Percentiles rank a stretch among this genome's conserved stretches.
Evolutionary conservation across 1,140 invertebrate genomes (phyloP).

Genomic region (Homalodisca vitripennis): DNA sequence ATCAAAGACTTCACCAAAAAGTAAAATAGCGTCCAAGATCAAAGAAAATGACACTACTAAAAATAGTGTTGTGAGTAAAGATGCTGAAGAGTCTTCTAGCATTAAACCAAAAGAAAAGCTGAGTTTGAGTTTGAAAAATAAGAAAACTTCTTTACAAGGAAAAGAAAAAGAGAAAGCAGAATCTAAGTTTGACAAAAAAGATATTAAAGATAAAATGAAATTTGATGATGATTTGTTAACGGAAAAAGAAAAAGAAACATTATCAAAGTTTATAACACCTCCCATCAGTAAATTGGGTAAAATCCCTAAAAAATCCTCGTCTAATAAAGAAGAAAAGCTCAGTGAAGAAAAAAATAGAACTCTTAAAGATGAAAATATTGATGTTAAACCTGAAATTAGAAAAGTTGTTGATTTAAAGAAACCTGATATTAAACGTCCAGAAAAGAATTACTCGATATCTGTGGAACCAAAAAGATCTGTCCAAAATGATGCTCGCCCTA

Average conservation of each 20-base stretch:
- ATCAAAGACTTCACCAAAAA: neutral
- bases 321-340: slow-evolving; percentile 45
- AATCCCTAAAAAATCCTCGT: slow-evolving; percentile 66
- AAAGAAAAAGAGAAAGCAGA: slow-evolving; percentile 45
- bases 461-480: slow-evolving; percentile 70
- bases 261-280: slow-evolving; percentile 63
- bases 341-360: slow-evolving; percentile 17
- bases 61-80: neutral
- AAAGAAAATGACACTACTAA: slow-evolving; percentile 5
- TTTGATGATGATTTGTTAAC: slow-evolving; percentile 33
- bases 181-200: slow-evolving; percentile 31
- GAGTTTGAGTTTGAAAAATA: slow-evolving; percentile 6
- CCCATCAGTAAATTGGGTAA: slow-evolving; percentile 67
- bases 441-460: slow-evolving; percentile 74
- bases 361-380: slow-evolving; percentile 37
- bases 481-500: slow-evolving; percentile 59
- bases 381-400: slow-evolving; percentile 51
- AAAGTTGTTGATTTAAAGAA: slow-evolving; percentile 14
- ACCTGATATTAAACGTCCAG: slow-evolving; percentile 43
- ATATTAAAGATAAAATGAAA: slow-evolving; percentile 44
- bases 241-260: slow-evolving; percentile 65
- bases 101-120: slow-evolving; percentile 10
- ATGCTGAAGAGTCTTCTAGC: neutral
- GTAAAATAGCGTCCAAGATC: neutral
- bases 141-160: slow-evolving; percentile 41